A percentile compares a stretch with the other conserved stretches of the same genome.
Evolutionary conservation across 1,140 invertebrate species (phyloP).

Genomic region (Penaeus vannamei): DNA sequence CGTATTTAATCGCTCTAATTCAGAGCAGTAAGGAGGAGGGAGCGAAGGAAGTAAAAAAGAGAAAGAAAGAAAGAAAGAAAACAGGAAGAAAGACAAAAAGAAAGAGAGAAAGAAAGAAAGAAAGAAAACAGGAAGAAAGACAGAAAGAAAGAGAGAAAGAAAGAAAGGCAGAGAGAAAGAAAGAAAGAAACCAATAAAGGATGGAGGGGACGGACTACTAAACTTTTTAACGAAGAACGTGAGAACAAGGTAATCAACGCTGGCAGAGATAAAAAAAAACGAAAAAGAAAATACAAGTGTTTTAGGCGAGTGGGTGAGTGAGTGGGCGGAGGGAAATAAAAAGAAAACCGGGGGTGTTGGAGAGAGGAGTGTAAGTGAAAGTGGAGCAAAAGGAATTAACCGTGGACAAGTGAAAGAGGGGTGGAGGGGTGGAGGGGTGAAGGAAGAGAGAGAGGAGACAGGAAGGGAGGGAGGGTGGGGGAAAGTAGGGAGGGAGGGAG

Average conservation of each 20-base stretch:
- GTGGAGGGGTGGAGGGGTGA: neutral
- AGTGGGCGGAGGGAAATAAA: neutral
- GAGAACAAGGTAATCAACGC: neutral
- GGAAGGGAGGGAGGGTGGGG: neutral
- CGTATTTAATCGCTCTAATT: neutral
- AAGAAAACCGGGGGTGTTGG: neutral
- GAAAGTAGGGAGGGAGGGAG: too few relatives aligned
- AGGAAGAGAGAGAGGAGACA: conserved; percentile 8
- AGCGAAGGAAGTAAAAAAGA: conserved; percentile 23
- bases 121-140: neutral
- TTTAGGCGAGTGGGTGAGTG: neutral
- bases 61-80: neutral
- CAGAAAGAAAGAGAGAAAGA: neutral
- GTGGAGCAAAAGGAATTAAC: neutral
- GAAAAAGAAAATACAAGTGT: neutral
- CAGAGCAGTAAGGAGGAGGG: neutral
- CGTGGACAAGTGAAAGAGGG: too few relatives aligned
- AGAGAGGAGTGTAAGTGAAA: neutral
- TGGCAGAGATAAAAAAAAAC: neutral
- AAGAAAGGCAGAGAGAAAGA: neutral
- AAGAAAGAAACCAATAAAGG: neutral
- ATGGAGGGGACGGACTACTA: neutral
- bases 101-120: neutral
- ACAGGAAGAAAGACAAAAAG: neutral
- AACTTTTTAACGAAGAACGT: neutral